A percentile compares a stretch with the other conserved stretches of the same genome.
These are phyloP conservation scores for Umimayanthus kanabou DNA, from an alignment of 92 coral and sea anemone species.

Conservation along the genomic window DNA sequence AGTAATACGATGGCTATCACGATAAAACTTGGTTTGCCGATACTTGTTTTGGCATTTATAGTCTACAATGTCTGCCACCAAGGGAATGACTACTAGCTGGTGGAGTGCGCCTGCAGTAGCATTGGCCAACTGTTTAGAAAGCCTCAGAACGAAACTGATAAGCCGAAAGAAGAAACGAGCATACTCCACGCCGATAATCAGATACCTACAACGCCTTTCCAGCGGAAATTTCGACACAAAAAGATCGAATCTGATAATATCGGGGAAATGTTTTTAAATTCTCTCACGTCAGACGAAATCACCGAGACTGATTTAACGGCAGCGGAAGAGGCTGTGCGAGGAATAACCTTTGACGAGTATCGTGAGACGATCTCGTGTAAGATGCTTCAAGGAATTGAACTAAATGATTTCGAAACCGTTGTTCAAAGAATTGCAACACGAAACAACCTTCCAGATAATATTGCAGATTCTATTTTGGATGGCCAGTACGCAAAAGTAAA, in stretches of 20 bases:
- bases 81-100: neutral
- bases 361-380: conserved; percentile 42
- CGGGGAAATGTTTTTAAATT: conserved; percentile 1
- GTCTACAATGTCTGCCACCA: neutral
- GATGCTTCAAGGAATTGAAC: conserved; percentile 36
- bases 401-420: conserved; percentile 38
- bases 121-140: neutral
- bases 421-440: conserved; percentile 39
- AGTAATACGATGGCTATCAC: neutral
- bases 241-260: neutral
- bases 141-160: neutral
- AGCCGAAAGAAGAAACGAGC: neutral
- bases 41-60: neutral
- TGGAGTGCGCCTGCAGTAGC: neutral
- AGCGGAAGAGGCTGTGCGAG: conserved; percentile 28
- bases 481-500: conserved; percentile 25
- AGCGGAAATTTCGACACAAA: neutral
- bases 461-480: conserved; percentile 34
- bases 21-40: neutral
- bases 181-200: neutral
- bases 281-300: conserved; percentile 24
- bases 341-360: conserved; percentile 46
- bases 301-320: conserved; percentile 43
- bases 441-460: conserved; percentile 25
- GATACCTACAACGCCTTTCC: neutral